phyloP scores from a whole-genome alignment of 2,888 invertebrate species.

The Maniola hyperantus region DNA sequence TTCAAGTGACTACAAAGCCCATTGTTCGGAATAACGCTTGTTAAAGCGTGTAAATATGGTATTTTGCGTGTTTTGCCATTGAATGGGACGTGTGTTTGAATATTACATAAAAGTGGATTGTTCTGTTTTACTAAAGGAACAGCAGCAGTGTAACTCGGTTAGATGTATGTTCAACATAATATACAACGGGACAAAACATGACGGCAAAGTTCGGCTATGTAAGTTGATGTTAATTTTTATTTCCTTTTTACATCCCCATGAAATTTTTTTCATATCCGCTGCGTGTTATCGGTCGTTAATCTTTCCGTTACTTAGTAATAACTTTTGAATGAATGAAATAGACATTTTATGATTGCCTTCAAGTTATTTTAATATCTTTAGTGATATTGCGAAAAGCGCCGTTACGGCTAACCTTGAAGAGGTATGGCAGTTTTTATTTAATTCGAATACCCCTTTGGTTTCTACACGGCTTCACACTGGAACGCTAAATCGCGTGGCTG shows the following conservation, averaged over 20 bases:
- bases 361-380: constrained; percentile 13
- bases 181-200: constrained; percentile 83
- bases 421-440: too few relatives aligned
- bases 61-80: constrained; percentile 72
- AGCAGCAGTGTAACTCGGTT: constrained; percentile 77
- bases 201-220: constrained; percentile 84
- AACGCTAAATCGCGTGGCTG: too few relatives aligned
- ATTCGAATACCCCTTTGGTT: too few relatives aligned
- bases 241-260: constrained; percentile 36
- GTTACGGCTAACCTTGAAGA: too few relatives aligned
- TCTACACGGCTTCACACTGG: too few relatives aligned
- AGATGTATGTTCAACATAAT: constrained; percentile 81
- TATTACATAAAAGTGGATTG: constrained; percentile 79
- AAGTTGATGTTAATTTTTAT: constrained; percentile 51
- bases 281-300: constrained; percentile 38
- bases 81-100: constrained; percentile 74
- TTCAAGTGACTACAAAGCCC: constrained; percentile 74
- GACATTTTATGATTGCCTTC: constrained; percentile 29
- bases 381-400: background rate
- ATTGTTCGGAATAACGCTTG: constrained; percentile 69
- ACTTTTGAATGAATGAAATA: constrained; percentile 38
- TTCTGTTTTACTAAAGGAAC: constrained; percentile 75
- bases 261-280: constrained; percentile 39
- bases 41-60: constrained; percentile 66
- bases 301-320: constrained; percentile 26